These are phyloP conservation scores for Nezara viridula DNA, from an alignment of 2,888 invertebrate species.

Conservation along the genomic window DNA sequence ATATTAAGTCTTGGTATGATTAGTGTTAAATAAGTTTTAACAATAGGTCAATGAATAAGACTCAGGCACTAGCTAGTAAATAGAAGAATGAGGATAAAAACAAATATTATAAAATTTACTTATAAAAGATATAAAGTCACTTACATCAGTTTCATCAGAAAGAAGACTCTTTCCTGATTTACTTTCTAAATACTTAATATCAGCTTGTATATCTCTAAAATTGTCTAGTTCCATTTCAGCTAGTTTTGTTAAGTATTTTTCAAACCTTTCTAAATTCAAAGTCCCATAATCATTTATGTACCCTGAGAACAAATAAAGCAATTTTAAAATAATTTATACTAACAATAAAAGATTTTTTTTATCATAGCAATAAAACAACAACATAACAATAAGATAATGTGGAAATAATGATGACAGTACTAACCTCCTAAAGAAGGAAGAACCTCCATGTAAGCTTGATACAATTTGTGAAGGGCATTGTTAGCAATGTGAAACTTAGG, in stretches of 20 bases:
- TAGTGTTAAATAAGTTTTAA: too few species aligned
- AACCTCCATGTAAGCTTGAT: conserved; percentile 88
- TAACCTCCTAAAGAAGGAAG: conserved; percentile 88
- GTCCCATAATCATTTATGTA: conserved; percentile 94
- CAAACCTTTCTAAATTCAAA: conserved; percentile 86
- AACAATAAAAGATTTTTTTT: too few species aligned
- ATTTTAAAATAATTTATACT: background rate
- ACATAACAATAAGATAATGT: too few species aligned
- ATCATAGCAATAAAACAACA: too few species aligned
- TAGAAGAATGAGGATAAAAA: background rate
- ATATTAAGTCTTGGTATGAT: too few species aligned
- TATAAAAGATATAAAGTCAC: background rate
- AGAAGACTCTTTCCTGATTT: conserved; percentile 77
- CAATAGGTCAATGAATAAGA: too few species aligned
- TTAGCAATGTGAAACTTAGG: conserved; percentile 95
- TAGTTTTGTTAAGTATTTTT: conserved; percentile 84
- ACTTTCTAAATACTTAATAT: conserved; percentile 85
- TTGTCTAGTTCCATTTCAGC: conserved; percentile 81
- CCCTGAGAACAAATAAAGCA: conserved; percentile 72
- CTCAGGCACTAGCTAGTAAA: background rate
- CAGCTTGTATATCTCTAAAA: conserved; percentile 83
- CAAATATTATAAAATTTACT: background rate
- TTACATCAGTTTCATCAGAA: background rate
- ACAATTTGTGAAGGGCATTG: conserved; percentile 89
- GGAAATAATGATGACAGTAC: too few species aligned